A percentile compares a stretch with the other conserved stretches of the same genome.
These are phyloP conservation scores for Bombycilla garrulus DNA, from an alignment of 2,113 vertebrate genomes.

Conservation along the genomic window DNA sequence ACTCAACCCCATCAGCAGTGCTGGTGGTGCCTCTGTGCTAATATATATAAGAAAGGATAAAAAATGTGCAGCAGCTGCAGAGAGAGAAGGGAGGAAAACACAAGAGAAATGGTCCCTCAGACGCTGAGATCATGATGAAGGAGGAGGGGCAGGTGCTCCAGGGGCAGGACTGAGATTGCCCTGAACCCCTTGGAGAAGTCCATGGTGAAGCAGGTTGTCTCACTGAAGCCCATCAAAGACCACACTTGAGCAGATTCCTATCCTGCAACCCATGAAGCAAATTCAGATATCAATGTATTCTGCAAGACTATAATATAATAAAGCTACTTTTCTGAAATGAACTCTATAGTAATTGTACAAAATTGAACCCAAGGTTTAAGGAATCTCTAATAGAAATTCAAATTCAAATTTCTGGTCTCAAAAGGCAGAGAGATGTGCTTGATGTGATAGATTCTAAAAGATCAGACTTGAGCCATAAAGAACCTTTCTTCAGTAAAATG, in stretches of 20 bases:
- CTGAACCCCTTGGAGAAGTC: not conserved
- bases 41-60: not conserved
- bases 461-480: not conserved
- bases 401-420: not conserved
- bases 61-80: not conserved
- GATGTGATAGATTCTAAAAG: not conserved
- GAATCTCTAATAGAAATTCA: not conserved
- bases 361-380: not conserved
- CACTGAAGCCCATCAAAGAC: not conserved
- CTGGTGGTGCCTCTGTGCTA: not conserved
- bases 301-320: not conserved
- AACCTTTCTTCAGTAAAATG: not conserved
- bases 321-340: not conserved
- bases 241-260: not conserved
- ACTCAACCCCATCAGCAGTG: accelerated
- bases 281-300: not conserved
- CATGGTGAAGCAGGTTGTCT: not conserved
- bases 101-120: not conserved
- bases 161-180: not conserved
- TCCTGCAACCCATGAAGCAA: not conserved
- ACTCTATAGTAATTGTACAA: not conserved
- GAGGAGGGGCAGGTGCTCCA: not conserved
- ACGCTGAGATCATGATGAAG: not conserved
- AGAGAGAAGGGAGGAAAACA: not conserved
- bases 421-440: not conserved